Conservation (phyloP, 2,888 invertebrate species). For the Thecophora atra region DNA sequence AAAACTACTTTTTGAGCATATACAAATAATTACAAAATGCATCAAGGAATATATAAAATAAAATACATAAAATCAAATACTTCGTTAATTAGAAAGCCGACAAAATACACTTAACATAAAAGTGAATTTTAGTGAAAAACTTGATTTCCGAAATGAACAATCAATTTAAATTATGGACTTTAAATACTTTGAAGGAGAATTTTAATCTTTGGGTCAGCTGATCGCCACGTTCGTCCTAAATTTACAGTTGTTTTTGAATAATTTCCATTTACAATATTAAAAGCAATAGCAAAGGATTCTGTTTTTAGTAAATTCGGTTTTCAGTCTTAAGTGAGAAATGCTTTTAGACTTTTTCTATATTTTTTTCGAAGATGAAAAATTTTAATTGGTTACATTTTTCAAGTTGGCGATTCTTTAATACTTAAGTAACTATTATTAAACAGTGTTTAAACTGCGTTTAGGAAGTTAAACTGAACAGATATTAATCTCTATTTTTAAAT, state of each 20-base stretch:
- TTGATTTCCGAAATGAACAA: conserved; percentile 21
- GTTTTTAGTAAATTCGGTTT: conserved; percentile 28
- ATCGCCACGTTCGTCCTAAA: conserved; percentile 39
- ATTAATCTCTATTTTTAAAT: background rate
- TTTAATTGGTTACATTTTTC: background rate
- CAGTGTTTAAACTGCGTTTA: background rate
- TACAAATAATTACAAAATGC: conserved; percentile 23
- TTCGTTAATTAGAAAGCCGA: background rate
- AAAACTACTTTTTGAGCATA: conserved; percentile 20
- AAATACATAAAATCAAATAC: background rate
- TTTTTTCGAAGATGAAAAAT: background rate
- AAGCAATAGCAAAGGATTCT: background rate
- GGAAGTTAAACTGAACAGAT: background rate
- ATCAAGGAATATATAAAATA: background rate
- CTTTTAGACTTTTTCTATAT: background rate
- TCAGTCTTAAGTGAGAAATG: conserved; percentile 34
- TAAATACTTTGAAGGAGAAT: conserved; percentile 33
- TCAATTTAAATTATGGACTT: conserved; percentile 2
- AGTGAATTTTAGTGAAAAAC: background rate
- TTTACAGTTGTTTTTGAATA: background rate
- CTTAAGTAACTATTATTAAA: conserved; percentile 28
- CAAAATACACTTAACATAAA: background rate
- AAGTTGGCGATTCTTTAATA: conserved; percentile 17
- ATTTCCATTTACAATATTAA: background rate
- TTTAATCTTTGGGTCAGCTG: conserved; percentile 49